Conservation (phyloP, 1,140 invertebrate genomes). For the Papilio polytes region DNA sequence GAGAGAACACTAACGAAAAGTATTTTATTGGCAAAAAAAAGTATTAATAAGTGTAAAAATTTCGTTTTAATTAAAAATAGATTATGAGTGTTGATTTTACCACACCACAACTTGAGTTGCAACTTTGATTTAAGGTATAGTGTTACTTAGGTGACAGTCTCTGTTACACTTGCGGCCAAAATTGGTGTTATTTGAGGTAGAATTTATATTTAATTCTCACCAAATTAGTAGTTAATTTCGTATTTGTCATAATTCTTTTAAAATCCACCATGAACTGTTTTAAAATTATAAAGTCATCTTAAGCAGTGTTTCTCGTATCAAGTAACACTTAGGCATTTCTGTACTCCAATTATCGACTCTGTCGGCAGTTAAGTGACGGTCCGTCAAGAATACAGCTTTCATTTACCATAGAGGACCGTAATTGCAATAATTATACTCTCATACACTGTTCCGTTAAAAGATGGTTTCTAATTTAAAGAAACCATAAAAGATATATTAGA, state of each 20-base stretch:
- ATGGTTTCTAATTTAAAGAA: too few species aligned
- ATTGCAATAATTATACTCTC: too few species aligned
- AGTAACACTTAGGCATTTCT: too few species aligned
- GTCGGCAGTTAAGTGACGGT: too few species aligned
- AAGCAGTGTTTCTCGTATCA: background rate
- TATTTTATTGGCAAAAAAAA: too few species aligned
- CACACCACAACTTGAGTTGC: background rate
- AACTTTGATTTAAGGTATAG: background rate
- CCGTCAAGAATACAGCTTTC: too few species aligned
- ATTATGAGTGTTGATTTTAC: background rate
- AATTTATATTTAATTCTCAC: background rate
- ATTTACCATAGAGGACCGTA: too few species aligned
- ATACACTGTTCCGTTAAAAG: too few species aligned
- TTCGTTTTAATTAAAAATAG: background rate
- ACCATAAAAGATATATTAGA: too few species aligned
- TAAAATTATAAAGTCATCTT: background rate
- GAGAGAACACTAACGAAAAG: too few species aligned
- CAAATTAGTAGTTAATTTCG: background rate
- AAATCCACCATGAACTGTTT: background rate
- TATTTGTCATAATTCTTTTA: background rate
- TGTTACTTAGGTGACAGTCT: background rate
- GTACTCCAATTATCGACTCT: too few species aligned
- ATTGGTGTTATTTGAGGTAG: background rate
- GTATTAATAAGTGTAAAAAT: background rate
- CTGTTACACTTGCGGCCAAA: constrained; percentile 10